Evolutionary conservation across 2,113 vertebrate genomes (phyloP), one percentile per base, ranked within the genome.

Genomic region (Ceyx cyanopectus): DNA sequence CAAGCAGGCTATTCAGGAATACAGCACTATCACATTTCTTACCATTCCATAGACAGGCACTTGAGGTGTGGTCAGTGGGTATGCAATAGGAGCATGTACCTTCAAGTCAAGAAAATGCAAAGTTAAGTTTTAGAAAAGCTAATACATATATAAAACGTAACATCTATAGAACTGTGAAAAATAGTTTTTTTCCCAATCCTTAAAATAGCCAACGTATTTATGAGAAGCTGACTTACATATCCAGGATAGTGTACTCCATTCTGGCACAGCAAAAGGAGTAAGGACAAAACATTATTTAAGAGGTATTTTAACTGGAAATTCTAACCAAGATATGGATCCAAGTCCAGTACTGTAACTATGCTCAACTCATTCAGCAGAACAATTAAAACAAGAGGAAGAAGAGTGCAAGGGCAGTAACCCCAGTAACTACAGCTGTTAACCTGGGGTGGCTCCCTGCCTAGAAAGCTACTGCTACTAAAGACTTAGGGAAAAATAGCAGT

Each of bases 31-130:
- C 21, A 7, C 3, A 4, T 54, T 61, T 82, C 97, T 97, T 98
- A 99, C 98, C 99, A 99, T 99, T 98, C 98, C 98, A 96, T 99
- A 99, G 88, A 98, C 95, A 98, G 98, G 98, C 98, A 99, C 98
- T 99, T 99, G 98, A 94, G 98, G 98, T 96, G 98, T 97, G 94
- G 98, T 98, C 98, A 98, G 93, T 82, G 98, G 98, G 98, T 98
- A 99, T 80, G 98, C 90, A 90, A 98, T 96, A 93, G 98, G 98
- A 97, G 98, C 98, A 94, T 98, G 98, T 97, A 98, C 98, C 91
- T 95, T 92, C 19, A 86, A 56, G 82, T 66, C 4, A 92, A 82
- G 69, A 93, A 81, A 51, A 51, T 26, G 23, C 8, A 51, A 76
- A 7, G 7, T 26, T 51, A 26, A 26, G 4, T 51, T 73, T 95